Conservation (phyloP, 1,140 invertebrate species). For the Drosophila burlai region DNA sequence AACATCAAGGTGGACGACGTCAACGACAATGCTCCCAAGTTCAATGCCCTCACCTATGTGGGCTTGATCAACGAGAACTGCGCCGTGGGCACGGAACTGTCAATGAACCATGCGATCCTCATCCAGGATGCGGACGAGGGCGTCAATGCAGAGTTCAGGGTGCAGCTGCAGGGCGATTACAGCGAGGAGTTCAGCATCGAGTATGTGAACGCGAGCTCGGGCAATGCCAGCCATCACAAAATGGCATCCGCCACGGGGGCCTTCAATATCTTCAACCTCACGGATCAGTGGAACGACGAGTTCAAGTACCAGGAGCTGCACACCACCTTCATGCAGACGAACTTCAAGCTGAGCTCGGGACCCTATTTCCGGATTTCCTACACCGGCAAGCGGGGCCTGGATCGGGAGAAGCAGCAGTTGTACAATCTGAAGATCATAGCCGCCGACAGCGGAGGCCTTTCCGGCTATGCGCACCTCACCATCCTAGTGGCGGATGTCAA, state of each 20-base stretch:
- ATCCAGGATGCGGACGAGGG: conserved; percentile 93
- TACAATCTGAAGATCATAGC: conserved; percentile 91
- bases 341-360: conserved; percentile 62
- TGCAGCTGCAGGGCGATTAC: conserved; percentile 91
- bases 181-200: conserved; percentile 92
- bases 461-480: conserved; percentile 89
- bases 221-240: conserved; percentile 58
- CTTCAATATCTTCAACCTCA: conserved; percentile 81
- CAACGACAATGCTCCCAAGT: conserved; percentile 95
- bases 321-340: conserved; percentile 72
- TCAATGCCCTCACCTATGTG: conserved; percentile 90
- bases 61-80: conserved; percentile 93
- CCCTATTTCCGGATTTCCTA: conserved; percentile 78
- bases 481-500: conserved; percentile 93
- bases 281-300: conserved; percentile 83
- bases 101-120: conserved; percentile 88
- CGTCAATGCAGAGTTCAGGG: conserved; percentile 90
- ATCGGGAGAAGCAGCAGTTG: conserved; percentile 90
- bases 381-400: conserved; percentile 87
- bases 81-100: conserved; percentile 89
- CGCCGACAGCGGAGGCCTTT: conserved; percentile 90
- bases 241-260: conserved; percentile 35
- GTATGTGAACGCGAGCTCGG: conserved; percentile 54
- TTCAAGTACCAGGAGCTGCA: conserved; percentile 83
- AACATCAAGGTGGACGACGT: conserved; percentile 93